Percentiles rank a stretch among this genome's conserved stretches.
Conservation (phyloP, 2,888 invertebrate genomes). For the Eupithecia vulgata region DNA sequence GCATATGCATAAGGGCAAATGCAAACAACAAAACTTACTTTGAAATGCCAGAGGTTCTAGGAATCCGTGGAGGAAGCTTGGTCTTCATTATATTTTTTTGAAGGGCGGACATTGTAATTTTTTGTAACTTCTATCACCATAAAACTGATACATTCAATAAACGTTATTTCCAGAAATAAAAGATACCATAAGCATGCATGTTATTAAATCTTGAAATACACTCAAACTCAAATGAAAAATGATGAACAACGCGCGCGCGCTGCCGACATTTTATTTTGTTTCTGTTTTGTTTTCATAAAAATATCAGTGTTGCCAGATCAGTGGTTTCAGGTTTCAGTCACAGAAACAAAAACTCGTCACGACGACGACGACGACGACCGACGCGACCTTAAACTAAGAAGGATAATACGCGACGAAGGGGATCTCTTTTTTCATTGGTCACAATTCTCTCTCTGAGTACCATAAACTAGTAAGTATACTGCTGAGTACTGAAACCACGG, state of each 20-base stretch:
- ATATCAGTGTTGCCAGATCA: no score
- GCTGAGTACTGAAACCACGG: no score
- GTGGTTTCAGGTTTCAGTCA: no score
- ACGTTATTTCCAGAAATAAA: neutral
- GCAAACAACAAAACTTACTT: constrained; percentile 56
- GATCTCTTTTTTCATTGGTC: no score
- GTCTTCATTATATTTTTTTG: constrained; percentile 88
- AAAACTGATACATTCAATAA: constrained; percentile 7
- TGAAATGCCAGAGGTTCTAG: constrained; percentile 65
- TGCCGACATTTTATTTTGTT: neutral
- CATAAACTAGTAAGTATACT: no score
- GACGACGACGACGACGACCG: no score
- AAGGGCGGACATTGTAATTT: constrained; percentile 85
- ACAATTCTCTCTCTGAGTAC: no score
- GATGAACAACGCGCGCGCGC: neutral
- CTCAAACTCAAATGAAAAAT: neutral
- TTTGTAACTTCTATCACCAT: neutral
- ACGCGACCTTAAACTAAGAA: no score
- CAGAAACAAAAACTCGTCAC: no score
- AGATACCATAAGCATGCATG: neutral
- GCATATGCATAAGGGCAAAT: no score
- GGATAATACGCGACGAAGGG: no score
- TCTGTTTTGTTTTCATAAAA: no score
- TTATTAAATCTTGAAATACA: neutral
- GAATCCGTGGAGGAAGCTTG: constrained; percentile 86